phyloP scores from a whole-genome alignment of 2,113 vertebrate species.

The Crotalus horridus region DNA sequence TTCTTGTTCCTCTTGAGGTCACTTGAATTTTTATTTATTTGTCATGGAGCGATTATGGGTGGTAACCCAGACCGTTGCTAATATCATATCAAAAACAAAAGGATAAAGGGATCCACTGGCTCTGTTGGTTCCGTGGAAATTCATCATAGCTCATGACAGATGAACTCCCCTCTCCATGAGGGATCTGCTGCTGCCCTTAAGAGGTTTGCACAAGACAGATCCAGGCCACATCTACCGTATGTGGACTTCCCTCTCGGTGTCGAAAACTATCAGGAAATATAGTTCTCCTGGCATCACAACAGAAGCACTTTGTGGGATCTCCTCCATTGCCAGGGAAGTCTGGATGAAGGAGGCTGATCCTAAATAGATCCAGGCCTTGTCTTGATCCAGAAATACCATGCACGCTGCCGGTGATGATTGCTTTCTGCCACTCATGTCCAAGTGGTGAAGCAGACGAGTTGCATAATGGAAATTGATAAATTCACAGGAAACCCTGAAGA shows the following conservation, averaged over 20 bases:
- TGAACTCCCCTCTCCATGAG: neutral
- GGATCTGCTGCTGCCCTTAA: neutral
- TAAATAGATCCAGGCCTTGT: neutral
- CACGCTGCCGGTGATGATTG: too few relatives aligned
- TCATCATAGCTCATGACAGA: neutral
- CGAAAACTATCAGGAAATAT: neutral
- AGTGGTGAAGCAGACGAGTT: neutral
- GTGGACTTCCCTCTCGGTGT: neutral
- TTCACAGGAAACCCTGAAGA: neutral
- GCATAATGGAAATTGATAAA: neutral
- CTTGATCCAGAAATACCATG: neutral
- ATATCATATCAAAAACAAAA: neutral
- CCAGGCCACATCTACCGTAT: neutral
- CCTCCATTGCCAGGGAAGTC: too few relatives aligned
- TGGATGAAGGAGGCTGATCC: neutral
- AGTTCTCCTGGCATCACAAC: neutral
- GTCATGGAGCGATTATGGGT: neutral
- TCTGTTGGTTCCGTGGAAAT: neutral
- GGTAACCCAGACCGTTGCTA: neutral
- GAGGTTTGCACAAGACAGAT: neutral
- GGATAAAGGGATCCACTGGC: neutral
- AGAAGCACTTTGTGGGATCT: neutral
- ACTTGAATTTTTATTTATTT: neutral
- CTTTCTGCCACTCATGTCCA: neutral
- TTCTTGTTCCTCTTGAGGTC: neutral